These are phyloP conservation scores for Pecten maximus DNA, from an alignment of 2,888 invertebrate species.

Conservation along the genomic window DNA sequence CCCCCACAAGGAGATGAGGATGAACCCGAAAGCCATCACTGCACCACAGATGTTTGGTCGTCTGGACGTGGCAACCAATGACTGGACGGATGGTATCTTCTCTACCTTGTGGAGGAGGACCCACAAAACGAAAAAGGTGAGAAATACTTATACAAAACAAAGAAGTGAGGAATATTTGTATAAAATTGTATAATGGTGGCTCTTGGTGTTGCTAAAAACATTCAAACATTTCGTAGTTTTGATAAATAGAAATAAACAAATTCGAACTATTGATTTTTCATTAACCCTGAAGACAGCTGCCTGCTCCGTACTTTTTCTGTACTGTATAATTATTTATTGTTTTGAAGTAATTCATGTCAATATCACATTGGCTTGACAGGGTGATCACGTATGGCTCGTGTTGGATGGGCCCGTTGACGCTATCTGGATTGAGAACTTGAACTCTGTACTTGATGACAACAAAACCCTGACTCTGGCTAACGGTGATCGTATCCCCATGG, in stretches of 20 bases:
- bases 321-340: no score
- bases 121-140: slow-evolving; percentile 90
- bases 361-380: slow-evolving; percentile 64
- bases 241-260: no score
- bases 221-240: no score
- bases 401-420: slow-evolving; percentile 83
- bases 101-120: slow-evolving; percentile 98
- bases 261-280: no score
- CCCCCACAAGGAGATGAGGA: slow-evolving; percentile 95
- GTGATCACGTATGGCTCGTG: slow-evolving; percentile 82
- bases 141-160: not conserved
- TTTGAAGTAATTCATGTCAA: no score
- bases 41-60: slow-evolving; percentile 99
- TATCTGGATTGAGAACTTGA: slow-evolving; percentile 83
- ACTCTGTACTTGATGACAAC: slow-evolving; percentile 83
- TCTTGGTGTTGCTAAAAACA: no score
- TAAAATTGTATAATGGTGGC: no score
- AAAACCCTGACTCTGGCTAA: slow-evolving; percentile 83
- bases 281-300: no score
- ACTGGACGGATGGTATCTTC: slow-evolving; percentile 99
- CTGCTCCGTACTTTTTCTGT: no score
- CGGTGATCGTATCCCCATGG: slow-evolving; percentile 83
- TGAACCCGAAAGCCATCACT: slow-evolving; percentile 99
- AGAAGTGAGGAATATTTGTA: no score
- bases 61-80: slow-evolving; percentile 97